Conservation (phyloP, 2,113 vertebrate species). For the Oreochromis tanganicae region DNA sequence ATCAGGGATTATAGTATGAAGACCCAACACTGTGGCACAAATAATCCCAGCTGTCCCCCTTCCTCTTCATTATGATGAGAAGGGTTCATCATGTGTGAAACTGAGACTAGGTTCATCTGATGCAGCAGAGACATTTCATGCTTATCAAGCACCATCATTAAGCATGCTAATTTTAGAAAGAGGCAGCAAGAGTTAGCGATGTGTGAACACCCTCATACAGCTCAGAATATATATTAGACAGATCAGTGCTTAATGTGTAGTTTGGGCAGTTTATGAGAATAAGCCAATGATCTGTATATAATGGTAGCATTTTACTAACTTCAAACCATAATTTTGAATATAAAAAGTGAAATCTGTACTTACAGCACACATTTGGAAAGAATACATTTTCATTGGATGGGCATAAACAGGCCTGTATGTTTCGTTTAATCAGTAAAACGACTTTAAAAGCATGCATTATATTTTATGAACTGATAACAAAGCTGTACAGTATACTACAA, state of each 20-base stretch:
- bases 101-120: neutral
- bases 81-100: neutral
- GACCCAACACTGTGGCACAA: neutral
- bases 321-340: neutral
- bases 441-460: neutral
- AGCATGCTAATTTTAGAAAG: conserved; percentile 47
- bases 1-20: neutral
- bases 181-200: neutral
- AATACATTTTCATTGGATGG: neutral
- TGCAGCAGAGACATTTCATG: conserved; percentile 35
- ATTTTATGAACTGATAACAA: neutral
- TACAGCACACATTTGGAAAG: neutral
- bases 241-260: neutral
- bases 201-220: conserved; percentile 14
- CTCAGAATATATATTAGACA: neutral
- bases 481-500: fast-evolving
- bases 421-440: neutral
- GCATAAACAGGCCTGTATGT: fast-evolving
- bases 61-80: neutral
- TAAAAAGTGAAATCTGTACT: neutral
- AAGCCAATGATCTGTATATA: neutral
- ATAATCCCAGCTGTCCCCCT: neutral
- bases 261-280: neutral
- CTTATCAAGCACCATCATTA: conserved; percentile 39
- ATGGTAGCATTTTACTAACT: neutral